A percentile compares a stretch with the other conserved stretches of the same genome.
These are phyloP conservation scores for Horisme vitalbata DNA, from an alignment of 2,888 invertebrate genomes.

Conservation along the genomic window DNA sequence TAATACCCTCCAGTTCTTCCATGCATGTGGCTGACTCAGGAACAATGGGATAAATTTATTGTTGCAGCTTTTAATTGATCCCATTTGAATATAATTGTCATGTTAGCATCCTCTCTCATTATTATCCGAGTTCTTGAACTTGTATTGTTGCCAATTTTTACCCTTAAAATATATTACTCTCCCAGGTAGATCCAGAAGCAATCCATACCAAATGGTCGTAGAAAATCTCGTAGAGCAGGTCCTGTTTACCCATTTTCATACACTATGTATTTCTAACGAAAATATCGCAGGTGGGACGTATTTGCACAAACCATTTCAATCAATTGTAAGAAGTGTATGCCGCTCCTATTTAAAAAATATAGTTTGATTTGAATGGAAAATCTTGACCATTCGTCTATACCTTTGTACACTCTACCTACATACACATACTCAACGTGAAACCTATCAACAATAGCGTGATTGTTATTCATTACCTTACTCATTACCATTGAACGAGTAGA, in stretches of 20 bases:
- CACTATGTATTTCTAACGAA: background rate
- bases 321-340: too few species aligned
- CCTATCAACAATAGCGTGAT: slow-evolving; percentile 43
- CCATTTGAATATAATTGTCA: too few species aligned
- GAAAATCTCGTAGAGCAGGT: background rate
- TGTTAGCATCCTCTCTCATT: too few species aligned
- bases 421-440: background rate
- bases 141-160: background rate
- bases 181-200: background rate
- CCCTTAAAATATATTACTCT: background rate
- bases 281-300: too few species aligned
- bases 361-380: too few species aligned
- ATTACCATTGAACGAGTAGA: slow-evolving; percentile 43
- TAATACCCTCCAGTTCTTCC: slow-evolving; percentile 4
- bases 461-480: slow-evolving; percentile 16
- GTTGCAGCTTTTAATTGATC: background rate
- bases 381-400: too few species aligned
- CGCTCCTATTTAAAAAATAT: too few species aligned
- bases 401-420: too few species aligned
- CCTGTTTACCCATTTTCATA: slow-evolving; percentile 1
- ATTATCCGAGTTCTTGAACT: background rate
- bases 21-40: slow-evolving; percentile 2
- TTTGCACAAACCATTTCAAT: too few species aligned
- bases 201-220: background rate
- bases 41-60: slow-evolving; percentile 2